Evolutionary conservation across 2,113 vertebrate species (phyloP).

Genomic region (Mola mola): DNA sequence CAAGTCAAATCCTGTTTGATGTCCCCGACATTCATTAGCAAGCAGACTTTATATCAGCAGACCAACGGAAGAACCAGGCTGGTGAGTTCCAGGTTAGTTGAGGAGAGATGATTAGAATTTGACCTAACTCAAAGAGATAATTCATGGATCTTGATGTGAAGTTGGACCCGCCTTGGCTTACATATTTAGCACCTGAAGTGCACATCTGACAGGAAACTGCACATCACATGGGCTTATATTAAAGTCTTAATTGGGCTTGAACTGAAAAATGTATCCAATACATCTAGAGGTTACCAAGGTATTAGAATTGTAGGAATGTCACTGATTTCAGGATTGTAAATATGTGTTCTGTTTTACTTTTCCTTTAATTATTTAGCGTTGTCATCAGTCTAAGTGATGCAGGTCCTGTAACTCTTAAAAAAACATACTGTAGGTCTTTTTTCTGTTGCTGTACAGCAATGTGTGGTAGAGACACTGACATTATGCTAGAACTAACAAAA

Average conservation of each 20-base stretch:
- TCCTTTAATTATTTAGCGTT: no score
- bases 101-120: conserved; percentile 36
- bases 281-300: background rate
- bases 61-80: conserved; percentile 12
- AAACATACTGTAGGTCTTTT: no score
- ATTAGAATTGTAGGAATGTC: background rate
- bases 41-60: conserved; percentile 28
- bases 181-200: conserved; percentile 20
- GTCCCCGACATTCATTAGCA: conserved; percentile 29
- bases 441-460: no score
- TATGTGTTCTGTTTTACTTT: no score
- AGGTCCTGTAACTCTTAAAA: no score
- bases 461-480: no score
- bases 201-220: conserved; percentile 18
- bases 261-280: background rate
- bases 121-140: conserved; percentile 13
- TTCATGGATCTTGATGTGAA: conserved; percentile 26
- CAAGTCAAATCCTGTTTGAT: conserved; percentile 29
- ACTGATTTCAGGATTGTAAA: background rate
- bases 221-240: background rate
- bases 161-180: conserved; percentile 4
- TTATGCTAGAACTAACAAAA: no score
- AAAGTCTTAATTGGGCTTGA: background rate
- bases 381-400: no score
- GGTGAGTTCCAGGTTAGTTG: conserved; percentile 15